Evolutionary conservation across 2,888 invertebrate genomes (phyloP), one percentile per base, ranked within the genome.

Genomic region (Sphinx pinastri): DNA sequence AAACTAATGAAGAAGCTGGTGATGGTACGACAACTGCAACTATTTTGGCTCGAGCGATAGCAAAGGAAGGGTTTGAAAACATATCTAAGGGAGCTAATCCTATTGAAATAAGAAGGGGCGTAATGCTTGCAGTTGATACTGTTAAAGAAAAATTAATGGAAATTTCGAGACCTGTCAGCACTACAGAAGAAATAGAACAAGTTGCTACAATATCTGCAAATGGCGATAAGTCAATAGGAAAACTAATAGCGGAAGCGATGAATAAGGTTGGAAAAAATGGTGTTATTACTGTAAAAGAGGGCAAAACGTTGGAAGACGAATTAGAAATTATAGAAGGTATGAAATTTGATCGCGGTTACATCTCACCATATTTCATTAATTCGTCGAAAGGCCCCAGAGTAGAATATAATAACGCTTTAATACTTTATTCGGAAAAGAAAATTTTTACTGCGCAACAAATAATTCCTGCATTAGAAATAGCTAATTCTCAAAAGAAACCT

Each of bases 11-110:
- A 90, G 99, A 99, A 91, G 99, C 99, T 76, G 99, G 99, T 13
- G 99, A 99, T 94, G 99, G 99, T 57, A 99, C 99, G 10, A 99
- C 99, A 0, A 98, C 99, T 14, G 99, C 99, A 5, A 99, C 99
- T 2, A 97, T 99, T 71, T 95, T 99, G 76, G 99, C 99, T 0
- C 95, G 99, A 77, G 97, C 99, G 8, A 99, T 99, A 87, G 99
- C 99, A 68, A 99, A 98, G 88, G 99, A 99, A 92, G 99, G 99
- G 11, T 99, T 99, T 89, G 99, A 99, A 82, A 98, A 97, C 87
- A 98, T 99, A 79, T 98, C 98, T 74, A 98, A 97, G 91, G 99
- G 99, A 55, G 99, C 99, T 49, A 99, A 99, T 90, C 99, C 99
- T 2, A 96, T 99, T 77, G 99, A 99, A 95, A 98, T 99, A 79